These are phyloP conservation scores for Frieseomelitta varia DNA, from an alignment of 1,140 invertebrate genomes.

Conservation along the genomic window DNA sequence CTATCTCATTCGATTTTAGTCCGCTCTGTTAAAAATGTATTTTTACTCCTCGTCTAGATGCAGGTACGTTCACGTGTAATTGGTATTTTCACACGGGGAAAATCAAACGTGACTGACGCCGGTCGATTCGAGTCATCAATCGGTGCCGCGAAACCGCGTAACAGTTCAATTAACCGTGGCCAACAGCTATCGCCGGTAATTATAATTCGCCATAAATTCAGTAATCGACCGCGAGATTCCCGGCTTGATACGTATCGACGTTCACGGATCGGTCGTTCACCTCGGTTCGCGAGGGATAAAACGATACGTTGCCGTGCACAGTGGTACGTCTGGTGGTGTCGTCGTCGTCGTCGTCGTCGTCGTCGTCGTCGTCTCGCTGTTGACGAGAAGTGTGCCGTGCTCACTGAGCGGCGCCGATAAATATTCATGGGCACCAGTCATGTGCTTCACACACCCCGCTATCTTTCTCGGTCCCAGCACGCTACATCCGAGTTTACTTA, in stretches of 20 bases:
- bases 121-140: not conserved
- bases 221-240: not conserved
- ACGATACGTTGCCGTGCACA: slow-evolving; percentile 35
- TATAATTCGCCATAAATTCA: slow-evolving; percentile 33
- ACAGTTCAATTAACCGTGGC: slow-evolving; percentile 33
- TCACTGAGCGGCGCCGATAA: slow-evolving; percentile 60
- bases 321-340: slow-evolving; percentile 12
- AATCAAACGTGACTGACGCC: not conserved
- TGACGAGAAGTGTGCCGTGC: slow-evolving; percentile 50
- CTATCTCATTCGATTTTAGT: too few relatives aligned
- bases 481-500: slow-evolving; percentile 54
- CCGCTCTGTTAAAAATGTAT: too few relatives aligned
- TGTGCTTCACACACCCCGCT: slow-evolving; percentile 29
- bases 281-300: not conserved
- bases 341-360: too few relatives aligned
- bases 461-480: slow-evolving; percentile 43
- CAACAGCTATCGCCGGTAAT: slow-evolving; percentile 11
- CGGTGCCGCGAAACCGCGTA: not conserved
- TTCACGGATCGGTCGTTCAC: slow-evolving; percentile 33
- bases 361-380: slow-evolving; percentile 2
- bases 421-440: slow-evolving; percentile 63
- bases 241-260: not conserved
- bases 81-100: too few relatives aligned
- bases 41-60: too few relatives aligned
- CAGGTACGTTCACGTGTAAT: not conserved